phyloP scores from a whole-genome alignment of 2,113 vertebrate genomes.

The Oreochromis tanganicae region DNA sequence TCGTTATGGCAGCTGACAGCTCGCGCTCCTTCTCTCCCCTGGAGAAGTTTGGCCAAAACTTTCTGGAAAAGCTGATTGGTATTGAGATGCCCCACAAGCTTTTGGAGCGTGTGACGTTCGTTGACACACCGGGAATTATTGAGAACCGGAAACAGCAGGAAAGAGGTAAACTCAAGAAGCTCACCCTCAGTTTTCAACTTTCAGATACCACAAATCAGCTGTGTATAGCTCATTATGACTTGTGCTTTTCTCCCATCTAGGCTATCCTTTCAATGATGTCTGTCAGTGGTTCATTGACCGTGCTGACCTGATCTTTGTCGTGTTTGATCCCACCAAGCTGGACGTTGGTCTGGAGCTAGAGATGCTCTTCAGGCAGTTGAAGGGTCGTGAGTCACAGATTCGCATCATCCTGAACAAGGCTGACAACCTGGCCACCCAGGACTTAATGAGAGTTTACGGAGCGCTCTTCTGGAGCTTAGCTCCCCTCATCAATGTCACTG shows the following conservation, averaged over 20 bases:
- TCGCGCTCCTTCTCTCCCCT: constrained; percentile 91
- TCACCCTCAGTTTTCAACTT: neutral
- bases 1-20: constrained; percentile 97
- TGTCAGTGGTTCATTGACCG: constrained; percentile 99
- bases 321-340: constrained; percentile 96
- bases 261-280: constrained; percentile 97
- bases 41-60: constrained; percentile 98
- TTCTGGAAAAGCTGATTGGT: constrained; percentile 94
- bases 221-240: neutral
- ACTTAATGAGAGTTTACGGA: constrained; percentile 95
- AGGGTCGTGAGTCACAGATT: constrained; percentile 96
- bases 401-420: constrained; percentile 98
- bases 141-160: constrained; percentile 99
- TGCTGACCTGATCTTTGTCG: constrained; percentile 95
- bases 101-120: constrained; percentile 92
- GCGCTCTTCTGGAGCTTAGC: constrained; percentile 98
- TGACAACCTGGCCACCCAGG: constrained; percentile 91
- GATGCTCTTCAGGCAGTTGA: constrained; percentile 93
- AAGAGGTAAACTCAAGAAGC: constrained; percentile 77
- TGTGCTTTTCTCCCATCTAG: constrained; percentile 53
- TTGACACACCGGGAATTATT: constrained; percentile 96
- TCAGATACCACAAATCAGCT: neutral
- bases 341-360: constrained; percentile 95
- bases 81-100: constrained; percentile 97
- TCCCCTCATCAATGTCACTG: constrained; percentile 95